A percentile compares a stretch with the other conserved stretches of the same genome.
Evolutionary conservation across 2,797 vertebrate genomes (phyloP).

Genomic region (Gymnocypris eckloni): DNA sequence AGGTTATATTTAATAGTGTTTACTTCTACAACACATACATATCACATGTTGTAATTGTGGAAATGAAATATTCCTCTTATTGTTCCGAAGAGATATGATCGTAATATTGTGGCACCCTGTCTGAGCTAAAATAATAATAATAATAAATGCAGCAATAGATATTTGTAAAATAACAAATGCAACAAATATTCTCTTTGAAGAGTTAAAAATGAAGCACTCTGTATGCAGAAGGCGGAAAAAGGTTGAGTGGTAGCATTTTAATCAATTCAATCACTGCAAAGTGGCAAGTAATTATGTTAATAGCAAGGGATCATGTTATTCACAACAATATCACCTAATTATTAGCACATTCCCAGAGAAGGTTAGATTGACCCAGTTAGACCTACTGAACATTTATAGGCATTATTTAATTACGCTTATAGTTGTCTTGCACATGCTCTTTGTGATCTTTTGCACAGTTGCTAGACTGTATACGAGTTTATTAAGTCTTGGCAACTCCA

Average conservation of each 20-base stretch:
- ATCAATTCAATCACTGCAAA: conserved; percentile 37
- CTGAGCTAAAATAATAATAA: not conserved
- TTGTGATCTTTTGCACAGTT: conserved; percentile 22
- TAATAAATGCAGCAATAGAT: conserved; percentile 22
- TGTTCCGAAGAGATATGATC: not conserved
- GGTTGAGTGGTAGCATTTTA: conserved; percentile 16
- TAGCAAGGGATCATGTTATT: not conserved
- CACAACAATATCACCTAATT: conserved; percentile 35
- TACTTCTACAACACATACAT: not conserved
- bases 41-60: not conserved
- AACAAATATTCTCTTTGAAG: conserved; percentile 28
- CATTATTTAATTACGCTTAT: not conserved
- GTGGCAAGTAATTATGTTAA: conserved; percentile 31
- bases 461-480: conserved; percentile 9
- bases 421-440: not conserved
- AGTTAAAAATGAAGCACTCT: conserved; percentile 4
- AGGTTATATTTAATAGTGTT: not conserved
- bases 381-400: not conserved
- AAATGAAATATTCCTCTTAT: conserved; percentile 12
- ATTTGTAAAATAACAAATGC: not conserved
- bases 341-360: conserved; percentile 24
- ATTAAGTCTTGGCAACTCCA: not conserved
- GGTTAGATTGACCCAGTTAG: conserved; percentile 9
- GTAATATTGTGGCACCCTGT: not conserved
- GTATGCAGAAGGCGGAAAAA: not conserved